Evolutionary conservation across 2,797 vertebrate species (phyloP), one percentile per base, ranked within the genome.

Genomic region (Urophycis tenuis): DNA sequence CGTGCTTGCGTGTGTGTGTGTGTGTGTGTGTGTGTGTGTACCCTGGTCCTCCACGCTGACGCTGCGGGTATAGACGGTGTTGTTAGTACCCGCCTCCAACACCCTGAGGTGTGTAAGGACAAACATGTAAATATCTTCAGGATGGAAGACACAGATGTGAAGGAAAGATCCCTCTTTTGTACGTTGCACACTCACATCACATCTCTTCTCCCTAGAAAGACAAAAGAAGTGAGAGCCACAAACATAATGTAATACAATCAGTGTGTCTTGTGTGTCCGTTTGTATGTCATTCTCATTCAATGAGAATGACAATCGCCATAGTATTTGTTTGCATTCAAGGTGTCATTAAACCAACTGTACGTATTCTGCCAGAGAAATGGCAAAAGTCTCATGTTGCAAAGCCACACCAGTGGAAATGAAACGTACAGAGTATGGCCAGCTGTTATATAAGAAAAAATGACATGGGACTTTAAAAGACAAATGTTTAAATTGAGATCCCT

Each of bases 131-230:
- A 96, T 89, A 0, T 96, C 92, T 2, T 22, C 45, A 2, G 36
- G 7, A 74, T 94, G 93, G 85, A 99, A 95, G 11, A 82, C 32
- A 69, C 95, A 98, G 83, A 93, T 76, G 0, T 97, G 93, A 39
- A 96, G 88, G 5, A 75, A 87, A 30, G 86, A 77, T 0, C 80
- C 82, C 0, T 83, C 81, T 11, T 81, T 80, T 0, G 67, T 73
- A 2, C 11, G 87, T 91, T 90, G 91, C 0, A 87, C 83, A n/a
- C 83, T 91, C 86, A 95, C 75, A 0, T 82, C 1, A 34, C 96
- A 98, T 0, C 0, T 87, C 0, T 70, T 88, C 77, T 81, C 53
- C 5, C 0, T 53, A 8, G 1, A 0, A 0, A 0, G 32, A 35
- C 53, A 25, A 2, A 67, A 8, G 12, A 30, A 15, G 45, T 49